Conservation (phyloP, 2,797 vertebrate genomes). For the Sebastes matsubarae region DNA sequence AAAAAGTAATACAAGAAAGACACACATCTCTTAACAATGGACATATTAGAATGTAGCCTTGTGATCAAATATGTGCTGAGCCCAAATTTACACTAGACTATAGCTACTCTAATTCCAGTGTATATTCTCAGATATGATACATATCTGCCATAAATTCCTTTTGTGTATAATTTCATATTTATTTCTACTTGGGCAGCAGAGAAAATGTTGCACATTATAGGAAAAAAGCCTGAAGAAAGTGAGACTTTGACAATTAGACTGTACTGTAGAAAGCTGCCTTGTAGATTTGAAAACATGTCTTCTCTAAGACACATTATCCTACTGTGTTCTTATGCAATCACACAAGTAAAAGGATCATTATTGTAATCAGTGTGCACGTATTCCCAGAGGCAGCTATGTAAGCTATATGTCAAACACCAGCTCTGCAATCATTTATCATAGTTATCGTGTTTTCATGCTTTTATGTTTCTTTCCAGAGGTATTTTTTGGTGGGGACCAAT, state of each 20-base stretch:
- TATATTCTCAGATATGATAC: not conserved
- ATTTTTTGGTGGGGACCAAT: slow-evolving; percentile 96
- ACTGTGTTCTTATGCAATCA: not conserved
- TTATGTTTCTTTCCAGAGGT: slow-evolving; percentile 82
- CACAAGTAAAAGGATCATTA: not conserved
- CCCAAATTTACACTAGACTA: not conserved
- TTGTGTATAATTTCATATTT: not conserved
- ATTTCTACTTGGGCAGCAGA: not conserved
- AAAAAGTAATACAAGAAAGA: not conserved
- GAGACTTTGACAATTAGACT: not conserved
- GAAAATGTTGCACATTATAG: slow-evolving; percentile 5
- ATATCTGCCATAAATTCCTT: not conserved
- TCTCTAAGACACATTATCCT: not conserved
- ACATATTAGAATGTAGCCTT: not conserved
- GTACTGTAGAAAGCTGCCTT: not conserved
- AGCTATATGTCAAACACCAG: not conserved
- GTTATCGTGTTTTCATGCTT: not conserved
- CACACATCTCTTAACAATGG: slow-evolving; percentile 4
- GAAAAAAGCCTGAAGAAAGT: not conserved
- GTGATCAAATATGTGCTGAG: slow-evolving; percentile 2
- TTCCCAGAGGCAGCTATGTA: not conserved
- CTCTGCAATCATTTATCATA: not conserved
- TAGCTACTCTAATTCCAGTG: not conserved
- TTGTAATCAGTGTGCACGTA: not conserved
- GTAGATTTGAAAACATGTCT: not conserved